These are phyloP conservation scores for Calliphora vomitoria DNA, from an alignment of 2,888 invertebrate species.

Conservation along the genomic window DNA sequence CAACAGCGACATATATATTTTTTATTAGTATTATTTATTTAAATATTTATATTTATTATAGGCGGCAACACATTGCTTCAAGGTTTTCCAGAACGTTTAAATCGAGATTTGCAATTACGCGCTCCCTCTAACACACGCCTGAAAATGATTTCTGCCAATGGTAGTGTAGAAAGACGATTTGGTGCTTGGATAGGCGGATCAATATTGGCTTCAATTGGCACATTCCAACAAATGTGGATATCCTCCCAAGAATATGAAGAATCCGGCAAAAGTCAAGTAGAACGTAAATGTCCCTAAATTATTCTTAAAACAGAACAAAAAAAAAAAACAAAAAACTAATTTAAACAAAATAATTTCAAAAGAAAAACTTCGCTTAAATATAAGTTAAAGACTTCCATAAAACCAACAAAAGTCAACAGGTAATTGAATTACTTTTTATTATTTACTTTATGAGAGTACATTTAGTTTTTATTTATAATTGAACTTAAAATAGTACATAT, in stretches of 20 bases:
- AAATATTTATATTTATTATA: conserved; percentile 52
- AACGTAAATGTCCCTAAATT: conserved; percentile 94
- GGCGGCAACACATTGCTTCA: conserved; percentile 94
- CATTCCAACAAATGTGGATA: conserved; percentile 99
- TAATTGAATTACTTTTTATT: conserved; percentile 13
- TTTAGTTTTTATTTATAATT: conserved; percentile 1
- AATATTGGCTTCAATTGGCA: conserved; percentile 98
- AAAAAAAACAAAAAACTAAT: no score
- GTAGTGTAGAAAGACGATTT: conserved; percentile 95
- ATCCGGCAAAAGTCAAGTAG: conserved; percentile 97
- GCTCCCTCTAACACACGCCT: conserved; percentile 97
- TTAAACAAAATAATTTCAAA: conserved; percentile 16
- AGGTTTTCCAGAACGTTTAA: conserved; percentile 97
- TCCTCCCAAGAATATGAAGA: conserved; percentile 99
- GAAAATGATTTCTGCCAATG: conserved; percentile 96
- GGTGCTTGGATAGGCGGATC: conserved; percentile 99
- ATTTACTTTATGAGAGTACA: not conserved
- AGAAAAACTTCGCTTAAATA: conserved; percentile 11
- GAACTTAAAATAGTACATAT: not conserved
- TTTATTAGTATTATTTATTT: no score
- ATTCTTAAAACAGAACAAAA: conserved; percentile 8
- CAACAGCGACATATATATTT: no score
- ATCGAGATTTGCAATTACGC: conserved; percentile 92
- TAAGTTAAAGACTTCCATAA: conserved; percentile 7
- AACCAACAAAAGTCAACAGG: not conserved